Base-by-base conservation (phyloP, 2,113 vertebrate genomes). In the Scomber scombrus region DNA sequence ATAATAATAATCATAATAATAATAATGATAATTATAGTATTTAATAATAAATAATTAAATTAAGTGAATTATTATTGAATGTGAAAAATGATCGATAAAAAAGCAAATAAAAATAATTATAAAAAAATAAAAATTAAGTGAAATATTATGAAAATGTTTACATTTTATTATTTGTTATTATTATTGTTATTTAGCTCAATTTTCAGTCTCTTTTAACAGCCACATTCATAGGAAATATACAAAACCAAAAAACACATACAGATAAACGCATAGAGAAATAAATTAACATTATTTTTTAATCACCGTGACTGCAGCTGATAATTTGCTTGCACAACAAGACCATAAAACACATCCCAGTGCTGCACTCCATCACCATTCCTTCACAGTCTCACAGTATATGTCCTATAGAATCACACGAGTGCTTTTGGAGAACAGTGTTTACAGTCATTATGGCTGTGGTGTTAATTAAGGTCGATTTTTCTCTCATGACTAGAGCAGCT, bases 291-390 rank as follows among this genome's bases (percentile, higher is more conserved):
- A 14, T 57, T 46, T 26, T 26, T 26, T 26, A 26, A 26, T 26
- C 23, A 26, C 23, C 23, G 7, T 50, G n/a, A 55, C 11, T 58
- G 21, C 3, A 11, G 21, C 43, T n/a, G 1, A 71, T 78, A 16
- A 69, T 67, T 21, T 71, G 23, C 60, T 69, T 16, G 51, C 40
- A 62, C 12, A 56, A 12, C 51, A 70, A 62, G 7, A 56, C 34
- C 10, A 54, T 31, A 40, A 51, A 62, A 50, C 21, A 58, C 16
- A 49, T 40, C n/a, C 11, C 52, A 23, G 3, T 8, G 19, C 54
- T 55, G 34, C 55, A 43, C 23, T 7, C 1, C 43, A 2, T 34
- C 45, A 21, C 11, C 19, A 16, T 15, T 29, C 10, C 16, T 62
- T 23, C 11, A 52, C 13, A 23, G 23, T 26, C n/a, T 2, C 23